Conservation (phyloP, 2,888 invertebrate species). For the Rhingia rostrata region DNA sequence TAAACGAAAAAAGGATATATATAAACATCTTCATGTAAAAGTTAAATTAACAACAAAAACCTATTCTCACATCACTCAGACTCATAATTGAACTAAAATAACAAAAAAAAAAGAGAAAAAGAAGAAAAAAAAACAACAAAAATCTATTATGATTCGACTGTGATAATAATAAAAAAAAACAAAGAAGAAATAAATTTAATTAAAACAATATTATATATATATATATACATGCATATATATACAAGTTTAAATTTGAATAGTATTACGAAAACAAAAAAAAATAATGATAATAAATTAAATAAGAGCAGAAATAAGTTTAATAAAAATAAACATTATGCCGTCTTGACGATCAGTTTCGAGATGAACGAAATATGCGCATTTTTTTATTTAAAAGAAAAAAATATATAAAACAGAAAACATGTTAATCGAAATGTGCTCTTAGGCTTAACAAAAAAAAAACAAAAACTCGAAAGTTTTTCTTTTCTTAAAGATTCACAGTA, state of each 20-base stretch:
- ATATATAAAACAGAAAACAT: slow-evolving; percentile 10
- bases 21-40: slow-evolving; percentile 60
- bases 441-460: slow-evolving; percentile 57
- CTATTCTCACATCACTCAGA: slow-evolving; percentile 72
- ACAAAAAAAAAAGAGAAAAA: slow-evolving; percentile 52
- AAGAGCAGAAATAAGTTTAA: slow-evolving; percentile 72
- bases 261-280: slow-evolving; percentile 66
- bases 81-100: slow-evolving; percentile 72
- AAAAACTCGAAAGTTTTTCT: slow-evolving; percentile 59
- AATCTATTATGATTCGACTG: slow-evolving; percentile 83
- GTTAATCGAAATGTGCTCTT: slow-evolving; percentile 74
- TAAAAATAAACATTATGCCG: slow-evolving; percentile 76
- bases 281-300: slow-evolving; percentile 70
- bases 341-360: slow-evolving; percentile 76
- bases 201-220: slow-evolving; percentile 69
- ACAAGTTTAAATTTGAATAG: slow-evolving; percentile 73
- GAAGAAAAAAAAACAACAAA: slow-evolving; percentile 78
- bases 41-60: slow-evolving; percentile 36
- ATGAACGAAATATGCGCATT: slow-evolving; percentile 75
- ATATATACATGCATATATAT: slow-evolving; percentile 72
- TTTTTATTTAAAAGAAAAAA: slow-evolving; percentile 52
- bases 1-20: slow-evolving; percentile 12
- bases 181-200: slow-evolving; percentile 67
- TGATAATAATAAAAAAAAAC: slow-evolving; percentile 80
- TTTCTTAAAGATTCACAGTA: slow-evolving; percentile 69